These are phyloP conservation scores for Agonopterix heracliana DNA, from an alignment of 2,888 invertebrate genomes.

Conservation along the genomic window DNA sequence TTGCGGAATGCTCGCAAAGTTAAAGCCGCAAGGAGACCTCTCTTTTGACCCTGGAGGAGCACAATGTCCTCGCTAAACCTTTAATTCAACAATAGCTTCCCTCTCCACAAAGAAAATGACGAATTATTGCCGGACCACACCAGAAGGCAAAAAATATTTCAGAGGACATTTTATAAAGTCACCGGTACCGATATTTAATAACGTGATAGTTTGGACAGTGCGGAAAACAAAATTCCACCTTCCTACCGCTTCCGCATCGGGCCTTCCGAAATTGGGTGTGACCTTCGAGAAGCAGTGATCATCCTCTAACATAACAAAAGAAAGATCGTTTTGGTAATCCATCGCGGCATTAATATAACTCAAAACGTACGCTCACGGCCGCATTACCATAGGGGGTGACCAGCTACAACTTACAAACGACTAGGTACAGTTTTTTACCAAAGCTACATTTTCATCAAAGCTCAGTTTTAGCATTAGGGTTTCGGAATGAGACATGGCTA, in stretches of 20 bases:
- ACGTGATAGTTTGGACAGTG: slow-evolving; percentile 31
- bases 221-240: slow-evolving; percentile 35
- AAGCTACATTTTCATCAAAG: too few species aligned
- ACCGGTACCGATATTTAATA: slow-evolving; percentile 25
- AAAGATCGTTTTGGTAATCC: slow-evolving; percentile 9
- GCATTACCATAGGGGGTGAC: too few species aligned
- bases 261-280: slow-evolving; percentile 27
- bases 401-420: too few species aligned
- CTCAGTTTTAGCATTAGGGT: too few species aligned
- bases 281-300: slow-evolving; percentile 26
- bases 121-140: slow-evolving; percentile 29
- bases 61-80: slow-evolving; percentile 31
- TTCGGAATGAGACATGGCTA: too few species aligned
- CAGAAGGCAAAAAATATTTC: slow-evolving; percentile 26
- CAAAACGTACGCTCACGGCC: too few species aligned
- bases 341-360: neutral
- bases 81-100: slow-evolving; percentile 43
- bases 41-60: slow-evolving; percentile 35
- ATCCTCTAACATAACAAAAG: slow-evolving; percentile 28
- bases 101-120: slow-evolving; percentile 41
- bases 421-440: too few species aligned
- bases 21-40: slow-evolving; percentile 35
- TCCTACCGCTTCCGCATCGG: slow-evolving; percentile 39
- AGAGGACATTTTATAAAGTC: slow-evolving; percentile 29
- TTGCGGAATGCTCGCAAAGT: slow-evolving; percentile 28